Base-by-base conservation (phyloP, 2,888 invertebrate species). In the Ischnus inquisitorius region DNA sequence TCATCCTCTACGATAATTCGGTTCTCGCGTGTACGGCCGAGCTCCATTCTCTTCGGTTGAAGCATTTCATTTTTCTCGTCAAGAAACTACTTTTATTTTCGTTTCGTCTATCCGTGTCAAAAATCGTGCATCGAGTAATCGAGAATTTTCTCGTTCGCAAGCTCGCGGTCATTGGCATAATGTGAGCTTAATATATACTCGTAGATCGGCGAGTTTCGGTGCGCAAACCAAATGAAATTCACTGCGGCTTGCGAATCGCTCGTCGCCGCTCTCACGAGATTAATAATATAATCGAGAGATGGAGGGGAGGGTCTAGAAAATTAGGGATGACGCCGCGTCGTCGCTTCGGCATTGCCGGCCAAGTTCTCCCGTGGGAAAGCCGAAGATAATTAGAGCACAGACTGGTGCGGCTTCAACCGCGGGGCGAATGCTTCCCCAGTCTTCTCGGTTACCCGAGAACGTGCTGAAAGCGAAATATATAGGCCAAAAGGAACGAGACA, bases 231-330 rank as follows among this genome's bases (percentile, higher is more conserved):
- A 8, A 16, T 16, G 48, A 16, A 8, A 28, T 68, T 48, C 34
- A 14, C 3, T 22, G 12, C 39, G 34, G 54, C 10, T 39, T 22
- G 39, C 57, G 41, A 57, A 54, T 41, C 54, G 54, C 12, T 46
- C 46, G 22, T 71, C 57, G 71, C 6, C 34, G 54, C 46, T 46
- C 62, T 68, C 80, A n/a, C 12, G 87, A 87, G 88, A 90, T 90
- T 90, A 90, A 90, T 91, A 90, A 90, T 89, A 88, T 89, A 90
- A 90, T 90, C 89, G 88, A 34, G 34, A 34, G 34, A 34, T 4
- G 8, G 34, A 34, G 51, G 84, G 81, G 75, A 72, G 83, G 83
- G 75, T 86, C 83, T 85, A 78, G 85, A 89, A 83, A 90, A 90
- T 89, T 88, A 88, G 84, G 87, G 87, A 87, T 88, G 89, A 88